Evolutionary conservation across 2,113 vertebrate genomes (phyloP).

Genomic region (Peucedramus taeniatus): DNA sequence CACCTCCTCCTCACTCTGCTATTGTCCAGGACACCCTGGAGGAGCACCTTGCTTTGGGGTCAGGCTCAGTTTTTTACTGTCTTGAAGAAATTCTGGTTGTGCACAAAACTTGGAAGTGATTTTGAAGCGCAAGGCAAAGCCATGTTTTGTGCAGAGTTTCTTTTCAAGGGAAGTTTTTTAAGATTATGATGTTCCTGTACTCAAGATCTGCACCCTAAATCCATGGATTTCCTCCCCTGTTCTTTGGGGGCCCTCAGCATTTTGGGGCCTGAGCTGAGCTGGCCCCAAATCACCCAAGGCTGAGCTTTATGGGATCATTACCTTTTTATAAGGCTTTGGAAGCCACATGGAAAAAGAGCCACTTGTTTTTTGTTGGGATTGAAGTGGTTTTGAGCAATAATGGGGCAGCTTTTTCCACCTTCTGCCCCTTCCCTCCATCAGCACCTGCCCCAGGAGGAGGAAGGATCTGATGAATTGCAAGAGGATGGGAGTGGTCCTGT

Average conservation of each 20-base stretch:
- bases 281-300: background rate
- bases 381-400: background rate
- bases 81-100: background rate
- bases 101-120: background rate
- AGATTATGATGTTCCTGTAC: background rate
- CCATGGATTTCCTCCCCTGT: background rate
- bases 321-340: background rate
- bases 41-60: background rate
- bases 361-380: background rate
- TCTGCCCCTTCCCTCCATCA: background rate
- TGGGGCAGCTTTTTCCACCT: background rate
- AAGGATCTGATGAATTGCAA: constrained; percentile 1
- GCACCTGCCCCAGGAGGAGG: background rate
- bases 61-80: background rate
- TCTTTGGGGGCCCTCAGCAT: background rate
- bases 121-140: background rate
- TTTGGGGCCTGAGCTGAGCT: background rate
- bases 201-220: background rate
- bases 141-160: fast-evolving
- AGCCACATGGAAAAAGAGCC: background rate
- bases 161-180: background rate
- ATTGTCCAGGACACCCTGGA: background rate
- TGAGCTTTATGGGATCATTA: background rate
- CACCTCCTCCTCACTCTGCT: background rate
- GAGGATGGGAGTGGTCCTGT: background rate